Conservation (phyloP, 2,888 invertebrate genomes). For the Papilio demoleus region DNA sequence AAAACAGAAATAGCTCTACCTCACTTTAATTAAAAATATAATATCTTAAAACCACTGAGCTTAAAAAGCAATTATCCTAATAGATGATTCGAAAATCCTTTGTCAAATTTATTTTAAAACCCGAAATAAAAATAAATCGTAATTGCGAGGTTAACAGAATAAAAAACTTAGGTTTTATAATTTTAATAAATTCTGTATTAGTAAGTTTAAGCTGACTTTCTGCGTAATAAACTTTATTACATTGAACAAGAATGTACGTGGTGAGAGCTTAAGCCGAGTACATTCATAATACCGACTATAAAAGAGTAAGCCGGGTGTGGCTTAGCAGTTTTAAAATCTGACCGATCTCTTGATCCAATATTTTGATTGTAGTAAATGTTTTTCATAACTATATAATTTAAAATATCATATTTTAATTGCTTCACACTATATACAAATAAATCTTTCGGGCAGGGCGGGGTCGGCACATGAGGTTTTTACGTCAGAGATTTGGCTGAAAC, state of each 20-base stretch:
- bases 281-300: not conserved
- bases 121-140: conserved; percentile 7
- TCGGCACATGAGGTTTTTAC: too few species aligned
- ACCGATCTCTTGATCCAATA: conserved; percentile 12
- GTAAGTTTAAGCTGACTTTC: conserved; percentile 18
- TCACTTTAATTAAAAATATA: not conserved
- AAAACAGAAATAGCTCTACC: too few species aligned
- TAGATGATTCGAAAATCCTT: not conserved
- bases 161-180: not conserved
- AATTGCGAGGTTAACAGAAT: not conserved
- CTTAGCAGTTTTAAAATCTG: conserved; percentile 1
- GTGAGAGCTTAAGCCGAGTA: conserved; percentile 8
- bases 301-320: conserved; percentile 10
- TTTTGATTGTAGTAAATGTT: too few species aligned
- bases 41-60: not conserved
- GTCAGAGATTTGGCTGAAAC: too few species aligned
- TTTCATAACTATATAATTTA: too few species aligned
- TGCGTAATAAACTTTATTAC: conserved; percentile 28
- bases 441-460: too few species aligned
- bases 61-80: not conserved
- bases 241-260: conserved; percentile 29
- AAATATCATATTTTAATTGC: too few species aligned
- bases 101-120: not conserved
- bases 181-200: conserved; percentile 29
- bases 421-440: too few species aligned